Conservation (phyloP, 2,797 vertebrate genomes). For the Labeo calbasu region DNA sequence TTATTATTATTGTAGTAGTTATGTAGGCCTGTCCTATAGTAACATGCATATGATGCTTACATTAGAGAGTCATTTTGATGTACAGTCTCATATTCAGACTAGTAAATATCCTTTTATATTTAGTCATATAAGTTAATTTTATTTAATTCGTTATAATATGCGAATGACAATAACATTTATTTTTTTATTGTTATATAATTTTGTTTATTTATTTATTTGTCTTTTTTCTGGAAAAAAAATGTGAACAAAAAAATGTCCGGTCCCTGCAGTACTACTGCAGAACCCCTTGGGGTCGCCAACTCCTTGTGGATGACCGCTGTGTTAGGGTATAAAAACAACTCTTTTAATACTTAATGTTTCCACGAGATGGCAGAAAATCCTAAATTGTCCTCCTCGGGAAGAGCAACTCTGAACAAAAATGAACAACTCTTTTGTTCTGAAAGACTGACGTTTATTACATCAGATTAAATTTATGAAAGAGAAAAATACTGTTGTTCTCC, state of each 20-base stretch:
- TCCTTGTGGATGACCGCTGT: neutral
- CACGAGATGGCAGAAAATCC: slow-evolving; percentile 70
- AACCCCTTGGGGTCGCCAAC: neutral
- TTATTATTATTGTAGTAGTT: neutral
- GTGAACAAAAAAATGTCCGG: neutral
- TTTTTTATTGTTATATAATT: neutral
- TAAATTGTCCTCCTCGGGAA: neutral
- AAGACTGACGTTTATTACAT: slow-evolving; percentile 5
- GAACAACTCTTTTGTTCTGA: neutral
- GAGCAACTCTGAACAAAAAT: neutral
- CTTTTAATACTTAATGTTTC: slow-evolving; percentile 32
- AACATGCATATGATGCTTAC: neutral
- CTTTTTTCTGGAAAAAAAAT: neutral
- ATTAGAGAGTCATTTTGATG: neutral
- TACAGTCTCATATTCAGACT: neutral
- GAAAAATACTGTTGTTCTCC: neutral
- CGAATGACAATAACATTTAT: no score
- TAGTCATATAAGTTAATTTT: neutral
- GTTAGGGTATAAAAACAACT: neutral
- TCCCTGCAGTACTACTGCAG: neutral
- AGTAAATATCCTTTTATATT: neutral
- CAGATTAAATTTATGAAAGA: neutral
- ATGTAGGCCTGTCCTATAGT: neutral
- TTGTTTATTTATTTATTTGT: neutral
- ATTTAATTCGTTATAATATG: neutral